Evolutionary conservation across 2,113 vertebrate genomes (phyloP), one percentile per base, ranked within the genome.

Genomic region (Archocentrus centrarchus): DNA sequence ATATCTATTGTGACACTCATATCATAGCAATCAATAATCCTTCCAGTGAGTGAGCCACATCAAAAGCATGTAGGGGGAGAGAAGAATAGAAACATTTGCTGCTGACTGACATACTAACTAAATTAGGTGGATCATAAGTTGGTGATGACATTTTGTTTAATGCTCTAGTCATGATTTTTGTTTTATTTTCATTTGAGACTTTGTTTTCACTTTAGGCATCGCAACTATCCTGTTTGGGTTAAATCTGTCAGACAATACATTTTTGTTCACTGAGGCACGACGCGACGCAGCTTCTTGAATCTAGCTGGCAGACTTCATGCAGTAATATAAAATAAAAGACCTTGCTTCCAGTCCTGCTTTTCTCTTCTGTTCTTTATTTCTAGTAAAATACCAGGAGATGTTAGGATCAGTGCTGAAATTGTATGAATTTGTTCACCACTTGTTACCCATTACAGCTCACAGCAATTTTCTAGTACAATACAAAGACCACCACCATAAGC

Each of bases 21-120:
- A 80, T 86, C 66, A 59, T 7, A 63, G 35, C 30, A 15, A 85
- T 91, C 84, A 13, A 88, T 91, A 2, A 84, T 64, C 66, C 22
- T 81, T 77, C 79, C 53, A 53, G 27, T 30, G 57, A 88, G 83
- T 24, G 89, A 73, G 39, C 76, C 1, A 41, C n/a, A 6, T 7
- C 10, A 2, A 7, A 7, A 50, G 18, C 66, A 7, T 50, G 50
- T 44, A 14, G 59, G 2, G 47, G 11, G 27, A 17, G 10, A 41
- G n/a, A 30, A n/a, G 17, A 75, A 4, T 1, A 50, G 0, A 2
- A 62, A 30, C 17, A 9, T n/a, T 35, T 41, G 75, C 8, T 59
- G 41, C n/a, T 11, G 10, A 39, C 6, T 0, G 14, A 83, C 15
- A 0, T 4, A 0, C n/a, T 3, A 57, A n/a, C 11, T 60, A 17